Evolutionary conservation across 2,797 vertebrate species (phyloP), one percentile per base, ranked within the genome.

Genomic region (Delichon dasypus): DNA sequence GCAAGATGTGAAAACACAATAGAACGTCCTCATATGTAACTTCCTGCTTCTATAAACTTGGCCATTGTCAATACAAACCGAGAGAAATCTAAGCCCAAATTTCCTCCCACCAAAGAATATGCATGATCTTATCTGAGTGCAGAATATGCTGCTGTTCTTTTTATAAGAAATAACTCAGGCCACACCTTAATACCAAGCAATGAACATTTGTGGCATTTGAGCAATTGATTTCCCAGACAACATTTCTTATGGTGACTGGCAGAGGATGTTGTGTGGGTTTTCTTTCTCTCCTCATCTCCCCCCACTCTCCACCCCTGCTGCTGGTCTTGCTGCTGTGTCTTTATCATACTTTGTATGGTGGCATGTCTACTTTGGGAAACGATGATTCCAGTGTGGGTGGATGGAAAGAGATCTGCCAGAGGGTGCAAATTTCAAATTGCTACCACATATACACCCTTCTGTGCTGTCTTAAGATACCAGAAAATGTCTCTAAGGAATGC

Each of bases 401-500:
- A 82, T 65, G 85, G 91, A 95, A 95, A 93, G 47, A 90, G 60
- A 95, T 74, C 76, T 93, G 95, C 92, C 60, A 90, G 96, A 85
- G 90, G 80, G 93, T 96, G 91, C 78, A 94, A 93, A 97, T 95
- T 93, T 97, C 44, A 95, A 89, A 95, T 93, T 94, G 82, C 94
- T 94, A 76, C 89, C 77, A 88, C 71, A 1, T 88, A 76, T 96
- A 85, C 95, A 93, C 93, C 94, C 96, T 90, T 94, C 82, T 92
- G 90, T 77, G 65, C 88, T 92, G 94, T 88, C 94, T 90, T 67
- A 64, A 93, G 90, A 96, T 95, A 84, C 67, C 93, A 96, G 91
- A 91, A 95, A 91, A 92, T 91, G 71, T 91, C 85, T 91, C 88
- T 57, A 53, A 94, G 95, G 81, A 94, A 96, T 94, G 94, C 91